Conservation (phyloP, 2,113 vertebrate species). For the Brachyhypopomus gauderio region DNA sequence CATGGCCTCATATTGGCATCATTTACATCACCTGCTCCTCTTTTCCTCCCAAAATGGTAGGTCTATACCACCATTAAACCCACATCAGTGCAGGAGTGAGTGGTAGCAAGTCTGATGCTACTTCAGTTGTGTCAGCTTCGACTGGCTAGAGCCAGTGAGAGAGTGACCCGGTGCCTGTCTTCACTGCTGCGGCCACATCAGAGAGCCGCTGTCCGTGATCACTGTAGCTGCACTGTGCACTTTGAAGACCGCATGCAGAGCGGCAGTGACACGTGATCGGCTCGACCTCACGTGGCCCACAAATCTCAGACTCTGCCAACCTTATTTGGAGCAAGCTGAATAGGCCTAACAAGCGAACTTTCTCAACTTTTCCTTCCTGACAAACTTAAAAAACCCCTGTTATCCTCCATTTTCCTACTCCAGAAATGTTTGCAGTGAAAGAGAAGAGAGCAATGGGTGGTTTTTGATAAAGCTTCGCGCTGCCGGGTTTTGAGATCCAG, state of each 20-base stretch:
- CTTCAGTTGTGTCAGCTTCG: constrained; percentile 30
- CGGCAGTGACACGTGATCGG: not conserved
- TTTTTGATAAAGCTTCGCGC: not conserved
- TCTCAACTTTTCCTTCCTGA: constrained; percentile 1
- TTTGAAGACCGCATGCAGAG: constrained; percentile 28
- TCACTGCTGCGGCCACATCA: not conserved
- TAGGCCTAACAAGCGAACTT: constrained; percentile 36
- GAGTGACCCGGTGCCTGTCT: not conserved
- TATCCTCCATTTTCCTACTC: not conserved
- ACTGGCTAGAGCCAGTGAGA: not conserved
- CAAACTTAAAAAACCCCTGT: not conserved
- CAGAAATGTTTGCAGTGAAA: constrained; percentile 3
- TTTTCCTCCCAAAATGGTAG: constrained; percentile 42
- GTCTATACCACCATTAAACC: constrained; percentile 31
- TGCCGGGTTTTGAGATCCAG: constrained; percentile 39
- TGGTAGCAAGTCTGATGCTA: not conserved
- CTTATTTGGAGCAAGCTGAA: constrained; percentile 6
- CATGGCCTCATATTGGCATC: not conserved
- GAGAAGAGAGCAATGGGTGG: not conserved
- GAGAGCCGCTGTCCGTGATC: not conserved
- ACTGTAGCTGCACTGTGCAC: not conserved
- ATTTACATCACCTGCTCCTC: constrained; percentile 55
- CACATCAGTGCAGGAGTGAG: not conserved
- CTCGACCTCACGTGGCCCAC: not conserved
- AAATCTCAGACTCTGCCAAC: not conserved